A percentile compares a stretch with the other conserved stretches of the same genome.
phyloP scores from a whole-genome alignment of 2,113 vertebrate genomes.

The Strigops habroptila region DNA sequence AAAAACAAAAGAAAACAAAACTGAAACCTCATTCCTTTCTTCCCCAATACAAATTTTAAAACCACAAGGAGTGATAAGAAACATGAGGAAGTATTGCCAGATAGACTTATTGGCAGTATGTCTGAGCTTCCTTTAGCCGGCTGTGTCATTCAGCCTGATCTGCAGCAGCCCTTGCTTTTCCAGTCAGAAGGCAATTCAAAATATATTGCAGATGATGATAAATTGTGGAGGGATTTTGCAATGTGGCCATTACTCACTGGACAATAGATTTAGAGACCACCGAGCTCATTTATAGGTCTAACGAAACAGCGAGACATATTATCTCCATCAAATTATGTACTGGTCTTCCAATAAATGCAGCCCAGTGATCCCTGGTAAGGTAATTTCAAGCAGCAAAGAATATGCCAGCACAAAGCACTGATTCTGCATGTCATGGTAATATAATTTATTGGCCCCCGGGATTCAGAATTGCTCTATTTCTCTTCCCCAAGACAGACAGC shows the following conservation, averaged over 20 bases:
- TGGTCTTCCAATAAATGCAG: neutral
- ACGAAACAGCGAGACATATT: neutral
- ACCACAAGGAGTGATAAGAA: neutral
- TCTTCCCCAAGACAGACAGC: slow-evolving; percentile 21
- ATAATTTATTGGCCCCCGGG: slow-evolving; percentile 4
- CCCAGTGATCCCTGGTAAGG: slow-evolving; percentile 4
- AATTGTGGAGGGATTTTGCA: neutral
- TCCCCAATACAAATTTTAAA: neutral
- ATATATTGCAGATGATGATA: neutral
- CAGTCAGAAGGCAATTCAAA: neutral
- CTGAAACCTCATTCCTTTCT: neutral
- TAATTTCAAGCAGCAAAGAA: slow-evolving; percentile 23
- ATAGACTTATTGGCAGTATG: neutral
- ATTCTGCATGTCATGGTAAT: neutral
- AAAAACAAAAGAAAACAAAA: neutral
- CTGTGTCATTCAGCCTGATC: neutral
- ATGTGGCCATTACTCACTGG: neutral
- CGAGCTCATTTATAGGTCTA: neutral
- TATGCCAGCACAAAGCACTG: neutral
- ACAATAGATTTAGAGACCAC: slow-evolving; percentile 34
- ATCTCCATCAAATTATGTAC: neutral
- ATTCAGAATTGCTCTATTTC: slow-evolving; percentile 50
- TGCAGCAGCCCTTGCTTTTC: slow-evolving; percentile 7
- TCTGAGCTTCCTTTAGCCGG: neutral
- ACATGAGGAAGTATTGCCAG: neutral